Evolutionary conservation across 1,140 invertebrate species (phyloP).

Genomic region (Drosophila ananassae): DNA sequence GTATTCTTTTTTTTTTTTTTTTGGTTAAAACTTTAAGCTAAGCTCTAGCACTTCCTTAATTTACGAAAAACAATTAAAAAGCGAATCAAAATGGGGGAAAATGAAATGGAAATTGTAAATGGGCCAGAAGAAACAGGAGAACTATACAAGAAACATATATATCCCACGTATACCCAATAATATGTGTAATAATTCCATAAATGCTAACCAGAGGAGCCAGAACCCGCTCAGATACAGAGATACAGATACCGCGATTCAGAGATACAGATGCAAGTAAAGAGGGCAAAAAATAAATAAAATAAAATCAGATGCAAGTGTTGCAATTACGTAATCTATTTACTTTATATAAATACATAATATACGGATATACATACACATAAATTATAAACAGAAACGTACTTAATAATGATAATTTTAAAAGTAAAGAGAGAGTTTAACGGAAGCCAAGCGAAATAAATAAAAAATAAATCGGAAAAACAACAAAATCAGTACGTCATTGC

Average conservation of each 20-base stretch:
- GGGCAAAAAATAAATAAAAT: neutral
- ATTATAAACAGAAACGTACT: constrained; percentile 58
- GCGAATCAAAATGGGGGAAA: neutral
- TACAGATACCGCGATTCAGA: neutral
- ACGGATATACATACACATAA: constrained; percentile 71
- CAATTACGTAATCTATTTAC: constrained; percentile 81
- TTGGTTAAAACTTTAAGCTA: constrained; percentile 15
- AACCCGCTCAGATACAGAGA: constrained; percentile 8
- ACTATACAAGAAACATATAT: constrained; percentile 1
- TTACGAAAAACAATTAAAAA: constrained; percentile 9
- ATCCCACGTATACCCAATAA: constrained; percentile 10
- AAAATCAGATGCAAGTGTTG: constrained; percentile 58
- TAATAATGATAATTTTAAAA: constrained; percentile 68
- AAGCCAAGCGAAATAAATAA: neutral
- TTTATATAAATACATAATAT: constrained; percentile 74
- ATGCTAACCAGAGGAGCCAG: constrained; percentile 50
- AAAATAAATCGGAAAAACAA: constrained; percentile 40
- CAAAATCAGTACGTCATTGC: constrained; percentile 79
- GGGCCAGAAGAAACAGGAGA: neutral
- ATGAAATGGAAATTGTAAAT: constrained; percentile 53
- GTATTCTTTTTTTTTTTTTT: constrained; percentile 17
- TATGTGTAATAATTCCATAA: constrained; percentile 37
- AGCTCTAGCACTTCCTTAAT: constrained; percentile 56
- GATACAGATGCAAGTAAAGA: constrained; percentile 11
- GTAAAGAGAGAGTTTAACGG: neutral